Conservation (phyloP, 2,888 invertebrate genomes). For the Ophonus ardosiacus region DNA sequence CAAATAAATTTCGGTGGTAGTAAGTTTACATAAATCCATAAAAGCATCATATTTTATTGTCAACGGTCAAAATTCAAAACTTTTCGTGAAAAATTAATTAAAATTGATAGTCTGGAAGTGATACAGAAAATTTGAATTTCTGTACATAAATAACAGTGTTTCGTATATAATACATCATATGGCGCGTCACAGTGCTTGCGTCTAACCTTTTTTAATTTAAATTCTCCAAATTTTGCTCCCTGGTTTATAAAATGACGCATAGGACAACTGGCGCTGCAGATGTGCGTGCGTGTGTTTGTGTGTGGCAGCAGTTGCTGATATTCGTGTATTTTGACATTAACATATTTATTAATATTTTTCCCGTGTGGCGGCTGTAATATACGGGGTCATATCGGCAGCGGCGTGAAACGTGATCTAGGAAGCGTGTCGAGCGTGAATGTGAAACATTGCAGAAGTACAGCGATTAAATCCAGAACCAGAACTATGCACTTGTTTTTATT, state of each 20-base stretch:
- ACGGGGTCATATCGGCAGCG: slow-evolving; percentile 36
- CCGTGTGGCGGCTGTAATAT: slow-evolving; percentile 57
- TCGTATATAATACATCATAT: not conserved
- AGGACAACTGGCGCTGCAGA: slow-evolving; percentile 23
- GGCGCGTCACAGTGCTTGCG: not conserved
- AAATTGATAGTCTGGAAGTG: no score
- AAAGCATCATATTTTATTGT: no score
- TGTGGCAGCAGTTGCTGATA: slow-evolving; percentile 32
- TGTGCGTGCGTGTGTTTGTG: slow-evolving; percentile 6
- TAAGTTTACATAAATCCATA: no score
- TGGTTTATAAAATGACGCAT: slow-evolving; percentile 15
- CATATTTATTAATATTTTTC: slow-evolving; percentile 59
- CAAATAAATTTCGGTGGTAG: no score
- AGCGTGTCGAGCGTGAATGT: slow-evolving; percentile 55
- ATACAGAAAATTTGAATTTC: no score
- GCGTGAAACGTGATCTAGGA: slow-evolving; percentile 53
- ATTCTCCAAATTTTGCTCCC: not conserved
- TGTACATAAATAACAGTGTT: not conserved
- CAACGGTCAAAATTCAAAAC: no score
- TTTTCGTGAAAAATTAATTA: no score
- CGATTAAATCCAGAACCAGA: slow-evolving; percentile 17
- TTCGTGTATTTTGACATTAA: slow-evolving; percentile 58
- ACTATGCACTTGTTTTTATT: not conserved
- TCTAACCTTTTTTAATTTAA: slow-evolving; percentile 13
- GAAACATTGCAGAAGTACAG: slow-evolving; percentile 34